Evolutionary conservation across 2,797 vertebrate species (phyloP).

Genomic region (Antrozous pallidus): DNA sequence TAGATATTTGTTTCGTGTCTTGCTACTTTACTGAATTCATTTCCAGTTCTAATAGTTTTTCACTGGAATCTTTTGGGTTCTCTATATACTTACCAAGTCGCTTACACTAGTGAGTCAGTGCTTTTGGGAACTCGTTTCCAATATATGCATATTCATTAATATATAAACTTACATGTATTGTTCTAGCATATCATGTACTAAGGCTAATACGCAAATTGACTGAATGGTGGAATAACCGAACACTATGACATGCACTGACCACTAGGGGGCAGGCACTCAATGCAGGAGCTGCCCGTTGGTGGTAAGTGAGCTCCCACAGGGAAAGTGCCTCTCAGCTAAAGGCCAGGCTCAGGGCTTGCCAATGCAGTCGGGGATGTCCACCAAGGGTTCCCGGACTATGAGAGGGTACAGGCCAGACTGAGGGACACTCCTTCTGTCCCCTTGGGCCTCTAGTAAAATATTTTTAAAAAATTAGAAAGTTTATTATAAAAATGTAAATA

Average conservation of each 20-base stretch:
- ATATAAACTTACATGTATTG: background rate
- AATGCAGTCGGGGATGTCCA: too few relatives aligned
- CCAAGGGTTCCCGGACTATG: too few relatives aligned
- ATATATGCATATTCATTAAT: background rate
- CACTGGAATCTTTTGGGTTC: background rate
- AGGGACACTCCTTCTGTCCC: too few relatives aligned
- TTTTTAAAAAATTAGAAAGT: background rate
- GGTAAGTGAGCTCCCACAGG: too few relatives aligned
- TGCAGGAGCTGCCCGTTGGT: too few relatives aligned
- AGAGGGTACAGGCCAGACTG: too few relatives aligned
- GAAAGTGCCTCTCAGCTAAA: too few relatives aligned
- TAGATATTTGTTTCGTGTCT: background rate
- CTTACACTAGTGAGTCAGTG: background rate
- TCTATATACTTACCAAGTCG: background rate
- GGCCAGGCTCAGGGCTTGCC: too few relatives aligned
- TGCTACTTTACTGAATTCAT: background rate
- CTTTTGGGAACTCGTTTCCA: background rate
- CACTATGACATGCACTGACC: too few relatives aligned
- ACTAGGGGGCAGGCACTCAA: too few relatives aligned
- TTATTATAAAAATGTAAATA: slow-evolving; percentile 1
- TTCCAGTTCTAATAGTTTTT: background rate
- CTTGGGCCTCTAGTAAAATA: background rate
- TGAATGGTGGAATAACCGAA: too few relatives aligned
- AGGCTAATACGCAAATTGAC: too few relatives aligned
- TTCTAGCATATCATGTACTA: background rate